Evolutionary conservation across 1,140 invertebrate species (phyloP), one percentile per base, ranked within the genome.

Genomic region (Amyelois transitella): DNA sequence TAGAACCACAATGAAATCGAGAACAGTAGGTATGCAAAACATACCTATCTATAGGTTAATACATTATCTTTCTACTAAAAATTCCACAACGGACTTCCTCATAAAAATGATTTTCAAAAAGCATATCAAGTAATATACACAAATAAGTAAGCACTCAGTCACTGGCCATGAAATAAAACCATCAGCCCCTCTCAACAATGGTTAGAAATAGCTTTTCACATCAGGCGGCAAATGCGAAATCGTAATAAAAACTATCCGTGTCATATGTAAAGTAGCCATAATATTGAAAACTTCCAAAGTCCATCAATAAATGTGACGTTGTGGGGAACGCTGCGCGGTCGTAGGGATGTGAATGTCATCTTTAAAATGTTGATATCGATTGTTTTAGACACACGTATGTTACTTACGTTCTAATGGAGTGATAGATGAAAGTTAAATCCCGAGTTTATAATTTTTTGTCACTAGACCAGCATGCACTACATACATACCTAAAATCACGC

Each of bases 251-350:
- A 85, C 70, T 82, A 77, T 79, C 76, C 72, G 68, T 76, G 76
- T 75, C 69, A 80, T 74, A 87, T 86, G 84, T 86, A 87, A 86
- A 87, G 77, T 83, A 85, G 77, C 81, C 77, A 86, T 88, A 86
- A 88, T 83, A 83, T 83, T 86, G 85, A 83, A 88, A 86, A 86
- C 74, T 88, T 85, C 81, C 73, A 85, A 88, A 88, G 74, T 81
- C 81, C 82, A 84, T 83, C 85, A 86, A 88, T 86, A 88, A 88
- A 81, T 83, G 80, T 75, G 77, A 66, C 78, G 69, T 61, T 69
- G 72, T 75, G 72, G 81, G 79, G 79, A 77, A 69, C 64, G 70
- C 69, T 77, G 69, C 68, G 71, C 59, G 57, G 58, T 63, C 67
- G 61, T 60, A 62, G 61, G 43, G 66, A n/a, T 53, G 67, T 32